Evolutionary conservation across 2,113 vertebrate genomes (phyloP), one percentile per base, ranked within the genome.

Genomic region (Hystrix cristata): DNA sequence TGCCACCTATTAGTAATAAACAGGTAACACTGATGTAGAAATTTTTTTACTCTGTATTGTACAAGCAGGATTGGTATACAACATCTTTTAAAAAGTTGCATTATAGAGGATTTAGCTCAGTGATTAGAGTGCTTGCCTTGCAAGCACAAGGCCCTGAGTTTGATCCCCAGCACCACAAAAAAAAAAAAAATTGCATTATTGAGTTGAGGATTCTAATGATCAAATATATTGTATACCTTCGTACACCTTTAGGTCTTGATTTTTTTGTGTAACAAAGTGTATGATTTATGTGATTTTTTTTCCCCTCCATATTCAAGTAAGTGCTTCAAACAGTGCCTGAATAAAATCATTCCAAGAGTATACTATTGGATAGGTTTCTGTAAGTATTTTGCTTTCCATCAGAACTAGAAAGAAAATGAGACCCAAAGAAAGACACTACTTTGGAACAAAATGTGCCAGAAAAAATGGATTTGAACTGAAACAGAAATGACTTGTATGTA

Each of bases 331-430:
- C 15, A 83, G 43, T 29, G 14, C 46, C 57, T 88, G 43, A 76
- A 51, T 23, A 92, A 94, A 85, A 65, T 29, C 11, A 34, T 7
- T 60, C 7, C 25, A 94, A 67, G 10, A 81, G 10, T 6, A 86
- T 18, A 69, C 25, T 76, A n/a, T n/a, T 78, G 38, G 25, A 94
- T 64, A 21, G 25, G 89, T 46, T 96, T 83, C 67, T 86, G 34
- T 25, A 62, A 89, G 7, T 79, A 10, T n/a, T 95, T 81, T 86
- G 5, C 51, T 95, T 57, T 4, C 0, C 34, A 53, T 64, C 1
- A 64, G 55, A 95, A 46, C 21, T 67, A 67, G 38, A 92, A 95
- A 60, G 2, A 71, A 94, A 85, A 15, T 69, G 43, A 90, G 25
- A 78, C 3, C 23, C 29, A 85, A 80, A 11, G 5, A 87, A 29